Evolutionary conservation across 2,113 vertebrate species (phyloP).

Genomic region (Hippotragus niger): DNA sequence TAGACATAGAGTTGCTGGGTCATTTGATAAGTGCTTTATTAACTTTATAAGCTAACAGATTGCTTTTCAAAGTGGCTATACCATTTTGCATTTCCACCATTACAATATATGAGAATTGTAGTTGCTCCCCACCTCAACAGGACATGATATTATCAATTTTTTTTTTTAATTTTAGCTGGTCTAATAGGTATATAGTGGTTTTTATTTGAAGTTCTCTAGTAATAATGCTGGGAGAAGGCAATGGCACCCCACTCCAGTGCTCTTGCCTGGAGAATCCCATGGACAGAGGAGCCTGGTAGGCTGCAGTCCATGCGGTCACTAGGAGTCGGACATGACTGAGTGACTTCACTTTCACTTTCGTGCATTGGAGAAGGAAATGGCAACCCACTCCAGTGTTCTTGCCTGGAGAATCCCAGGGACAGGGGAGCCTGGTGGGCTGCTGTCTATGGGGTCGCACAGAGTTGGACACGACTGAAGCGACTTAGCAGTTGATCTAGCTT

Average conservation of each 20-base stretch:
- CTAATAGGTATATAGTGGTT: background rate
- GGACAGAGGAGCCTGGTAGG: too few species aligned
- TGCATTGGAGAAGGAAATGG: too few species aligned
- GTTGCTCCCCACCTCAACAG: background rate
- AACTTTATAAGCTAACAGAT: background rate
- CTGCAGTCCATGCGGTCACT: too few species aligned
- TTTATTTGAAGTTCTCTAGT: background rate
- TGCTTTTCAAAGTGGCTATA: background rate
- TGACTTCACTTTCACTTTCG: too few species aligned
- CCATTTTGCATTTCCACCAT: background rate
- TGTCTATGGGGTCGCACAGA: too few species aligned
- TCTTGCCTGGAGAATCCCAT: too few species aligned
- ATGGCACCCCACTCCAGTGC: too few species aligned
- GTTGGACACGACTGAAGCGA: rapidly evolving
- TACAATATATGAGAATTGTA: background rate
- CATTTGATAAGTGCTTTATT: background rate
- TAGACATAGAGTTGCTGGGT: background rate
- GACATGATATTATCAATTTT: background rate
- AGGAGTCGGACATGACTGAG: too few species aligned
- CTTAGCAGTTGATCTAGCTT: background rate
- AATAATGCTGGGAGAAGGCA: background rate
- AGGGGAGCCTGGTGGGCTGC: too few species aligned
- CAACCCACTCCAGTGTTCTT: too few species aligned
- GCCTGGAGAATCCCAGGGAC: too few species aligned
- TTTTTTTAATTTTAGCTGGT: background rate